Evolutionary conservation across 2,888 invertebrate species (phyloP), one percentile per base, ranked within the genome.

Genomic region (Nephrocerus scutellatus): DNA sequence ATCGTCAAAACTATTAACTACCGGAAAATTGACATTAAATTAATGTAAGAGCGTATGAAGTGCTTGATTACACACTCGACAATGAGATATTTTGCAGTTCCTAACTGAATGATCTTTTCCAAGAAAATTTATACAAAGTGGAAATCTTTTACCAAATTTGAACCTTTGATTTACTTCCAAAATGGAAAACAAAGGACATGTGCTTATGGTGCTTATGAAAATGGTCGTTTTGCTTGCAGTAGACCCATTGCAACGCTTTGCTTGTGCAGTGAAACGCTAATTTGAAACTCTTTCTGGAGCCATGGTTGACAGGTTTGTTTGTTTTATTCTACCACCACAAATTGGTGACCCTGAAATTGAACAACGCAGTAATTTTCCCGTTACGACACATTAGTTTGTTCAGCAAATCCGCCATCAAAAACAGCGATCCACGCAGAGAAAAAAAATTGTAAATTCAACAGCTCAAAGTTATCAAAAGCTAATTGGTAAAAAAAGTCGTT

Each of bases 61-160:
- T 7, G 23, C 16, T 5, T 6, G 3, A 13, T 29, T 16, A 28
- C 6, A 6, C 14, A 36, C 26, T n/a, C 19, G 3, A 28, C 15
- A 26, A 16, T 22, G 16, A 7, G 23, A 26, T 12, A 13, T 5
- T 13, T 33, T 12, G 24, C 24, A 34, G 6, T 14, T 5, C 24
- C 13, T 25, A 13, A 30, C 19, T 14, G 21, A 24, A 19, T 39
- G 33, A 10, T 26, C 33, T 18, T 28, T 34, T 19, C 15, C 9
- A 18, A 39, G 21, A 28, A 26, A 34, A 34, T 40, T 40, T 4
- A 35, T 14, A 25, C 42, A 42, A 6, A 42, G 19, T 15, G 23
- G 16, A 3, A 30, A 19, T 7, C 13, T 9, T 24, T 38, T 39
- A 5, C 16, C 31, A 6, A 23, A 32, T 20, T 39, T 10, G 18